A percentile compares a stretch with the other conserved stretches of the same genome.
These are phyloP conservation scores for Drosophila paulistorum DNA, from an alignment of 1,140 invertebrate genomes.

Conservation along the genomic window DNA sequence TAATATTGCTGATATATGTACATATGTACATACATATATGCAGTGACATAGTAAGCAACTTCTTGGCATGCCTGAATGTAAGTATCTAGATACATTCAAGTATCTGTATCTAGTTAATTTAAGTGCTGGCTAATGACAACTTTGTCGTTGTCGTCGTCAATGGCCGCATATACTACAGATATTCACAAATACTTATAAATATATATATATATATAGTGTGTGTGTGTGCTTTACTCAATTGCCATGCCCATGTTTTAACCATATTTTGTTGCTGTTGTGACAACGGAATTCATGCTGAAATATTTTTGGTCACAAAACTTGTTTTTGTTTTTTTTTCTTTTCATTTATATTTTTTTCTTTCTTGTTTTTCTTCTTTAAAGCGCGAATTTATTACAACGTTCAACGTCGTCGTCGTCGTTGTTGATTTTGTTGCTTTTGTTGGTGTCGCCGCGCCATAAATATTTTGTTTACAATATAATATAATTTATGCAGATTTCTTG, in stretches of 20 bases:
- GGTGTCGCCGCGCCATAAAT: constrained; percentile 63
- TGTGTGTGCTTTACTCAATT: constrained; percentile 3
- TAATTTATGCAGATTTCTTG: constrained; percentile 78
- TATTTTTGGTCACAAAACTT: constrained; percentile 64
- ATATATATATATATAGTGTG: background rate
- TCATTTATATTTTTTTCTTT: constrained; percentile 10
- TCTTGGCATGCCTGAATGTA: constrained; percentile 9
- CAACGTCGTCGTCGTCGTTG: constrained; percentile 22
- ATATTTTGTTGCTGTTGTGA: constrained; percentile 47
- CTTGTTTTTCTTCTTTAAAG: constrained; percentile 51
- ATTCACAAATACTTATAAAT: constrained; percentile 1
- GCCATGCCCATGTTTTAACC: constrained; percentile 50
- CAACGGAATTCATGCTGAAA: constrained; percentile 79
- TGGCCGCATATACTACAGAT: constrained; percentile 26
- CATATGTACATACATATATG: constrained; percentile 2
- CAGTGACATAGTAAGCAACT: background rate
- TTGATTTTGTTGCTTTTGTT: constrained; percentile 16
- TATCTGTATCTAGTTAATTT: constrained; percentile 60
- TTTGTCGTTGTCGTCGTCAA: constrained; percentile 30
- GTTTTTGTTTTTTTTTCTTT: constrained; percentile 48
- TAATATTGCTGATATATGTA: constrained; percentile 64
- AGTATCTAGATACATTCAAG: background rate
- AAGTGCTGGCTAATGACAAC: constrained; percentile 73
- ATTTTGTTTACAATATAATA: constrained; percentile 81
- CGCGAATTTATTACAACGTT: constrained; percentile 77